phyloP scores from a whole-genome alignment of 2,113 vertebrate species.

The Illadopsis cleaveri region DNA sequence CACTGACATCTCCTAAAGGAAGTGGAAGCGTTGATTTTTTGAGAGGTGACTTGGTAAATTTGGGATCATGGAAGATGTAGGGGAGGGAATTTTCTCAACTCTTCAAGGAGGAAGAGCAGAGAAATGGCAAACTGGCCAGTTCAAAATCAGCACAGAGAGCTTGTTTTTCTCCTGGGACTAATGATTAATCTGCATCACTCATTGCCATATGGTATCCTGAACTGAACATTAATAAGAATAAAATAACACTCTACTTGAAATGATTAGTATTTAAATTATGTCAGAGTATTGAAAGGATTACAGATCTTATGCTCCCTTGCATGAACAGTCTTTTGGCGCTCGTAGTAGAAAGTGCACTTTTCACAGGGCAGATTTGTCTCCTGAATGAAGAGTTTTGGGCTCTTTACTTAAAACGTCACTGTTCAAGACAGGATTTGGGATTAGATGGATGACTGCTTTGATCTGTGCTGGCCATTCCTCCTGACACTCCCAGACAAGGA shows the following conservation, averaged over 20 bases:
- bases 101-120: neutral
- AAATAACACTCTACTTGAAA: constrained; percentile 44
- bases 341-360: neutral
- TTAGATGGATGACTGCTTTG: constrained; percentile 54
- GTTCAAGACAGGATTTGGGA: constrained; percentile 39
- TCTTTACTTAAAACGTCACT: constrained; percentile 12
- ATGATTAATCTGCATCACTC: constrained; percentile 52
- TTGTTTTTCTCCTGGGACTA: constrained; percentile 2
- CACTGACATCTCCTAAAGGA: neutral
- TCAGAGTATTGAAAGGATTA: constrained; percentile 50
- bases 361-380: constrained; percentile 43
- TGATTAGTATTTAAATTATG: constrained; percentile 58
- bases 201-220: constrained; percentile 44
- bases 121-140: neutral
- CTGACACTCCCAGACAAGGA: neutral
- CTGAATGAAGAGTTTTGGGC: neutral
- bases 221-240: constrained; percentile 50
- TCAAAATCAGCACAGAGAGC: neutral
- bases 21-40: neutral
- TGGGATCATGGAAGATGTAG: neutral
- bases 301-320: constrained; percentile 10
- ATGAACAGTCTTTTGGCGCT: neutral
- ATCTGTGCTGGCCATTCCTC: constrained; percentile 37
- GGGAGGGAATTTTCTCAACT: neutral
- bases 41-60: neutral